Conservation (phyloP, 2,797 vertebrate species). For the Microtus californicus region DNA sequence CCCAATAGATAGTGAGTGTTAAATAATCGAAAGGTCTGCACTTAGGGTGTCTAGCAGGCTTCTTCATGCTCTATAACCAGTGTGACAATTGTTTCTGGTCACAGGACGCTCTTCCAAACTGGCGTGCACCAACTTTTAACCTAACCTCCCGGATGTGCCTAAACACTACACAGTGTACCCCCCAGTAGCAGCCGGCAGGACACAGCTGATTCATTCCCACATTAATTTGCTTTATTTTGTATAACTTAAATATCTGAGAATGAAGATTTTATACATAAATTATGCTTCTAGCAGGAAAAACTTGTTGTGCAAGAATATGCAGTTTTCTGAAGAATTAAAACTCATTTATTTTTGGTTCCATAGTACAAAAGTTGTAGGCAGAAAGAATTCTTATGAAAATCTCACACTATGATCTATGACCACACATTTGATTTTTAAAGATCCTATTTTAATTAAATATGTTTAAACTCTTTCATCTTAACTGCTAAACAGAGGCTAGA, state of each 20-base stretch:
- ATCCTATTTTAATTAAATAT: neutral
- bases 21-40: neutral
- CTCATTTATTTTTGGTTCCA: neutral
- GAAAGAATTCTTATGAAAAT: neutral
- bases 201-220: neutral
- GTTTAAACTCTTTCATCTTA: neutral
- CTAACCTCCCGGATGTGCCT: too few relatives aligned
- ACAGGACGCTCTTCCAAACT: neutral
- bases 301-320: neutral
- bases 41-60: neutral
- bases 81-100: neutral
- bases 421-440: neutral
- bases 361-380: neutral
- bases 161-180: neutral
- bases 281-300: neutral
- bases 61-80: neutral
- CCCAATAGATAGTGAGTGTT: neutral
- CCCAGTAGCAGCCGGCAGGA: neutral
- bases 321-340: neutral
- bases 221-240: neutral
- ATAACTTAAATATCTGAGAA: neutral
- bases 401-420: neutral
- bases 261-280: neutral
- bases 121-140: accelerated
- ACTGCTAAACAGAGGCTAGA: neutral